Base-by-base conservation (phyloP, 2,113 vertebrate genomes). In the Cinclus mexicanus region DNA sequence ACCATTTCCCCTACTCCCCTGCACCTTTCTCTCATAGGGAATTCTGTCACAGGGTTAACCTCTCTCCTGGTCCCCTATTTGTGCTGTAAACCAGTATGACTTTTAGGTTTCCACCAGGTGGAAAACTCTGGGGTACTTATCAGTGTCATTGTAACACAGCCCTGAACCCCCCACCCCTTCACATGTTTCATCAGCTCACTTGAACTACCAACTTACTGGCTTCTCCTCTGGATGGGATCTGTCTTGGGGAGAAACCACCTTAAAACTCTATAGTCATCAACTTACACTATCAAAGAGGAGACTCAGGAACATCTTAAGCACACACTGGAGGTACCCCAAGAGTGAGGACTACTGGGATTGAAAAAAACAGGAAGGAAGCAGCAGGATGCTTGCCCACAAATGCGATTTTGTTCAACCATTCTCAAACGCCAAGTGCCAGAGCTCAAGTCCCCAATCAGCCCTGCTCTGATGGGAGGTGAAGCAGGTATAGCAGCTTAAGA, bases 391-490 rank as follows among this genome's bases (percentile, higher is more conserved):
- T 1, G 0, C 44, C 52, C 63, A 77, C 49, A 81, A 87, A 67
- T 0, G 0, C 28, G 0, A 1, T 47, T 83, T 20, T 56, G 39
- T n/a, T 44, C 31, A 44, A 74, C n/a, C 23, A n/a, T n/a, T 52
- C 63, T 77, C 41, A 81, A 83, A 63, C 0, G 0, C 28, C 10
- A 52, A 63, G 22, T 0, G 0, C 25, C 28, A 9, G 46, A 68
- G 42, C 10, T 56, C 71, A 71, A 49, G 11, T 9, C 9, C 5
- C 25, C 31, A 56, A 0, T 14, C 33, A 85, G 65, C 13, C 11
- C 49, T 70, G 14, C 37, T 57, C 19, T 28, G 47, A 71, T 39
- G 26, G n/a, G 26, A 68, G 23, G 15, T 25, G 26, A 91, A 63
- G 33, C 31, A 70, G 24, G 37, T 2, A 1, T 19, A 18, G 24